Evolutionary conservation across 2,797 vertebrate species (phyloP).

Genomic region (Lerista edwardsae): DNA sequence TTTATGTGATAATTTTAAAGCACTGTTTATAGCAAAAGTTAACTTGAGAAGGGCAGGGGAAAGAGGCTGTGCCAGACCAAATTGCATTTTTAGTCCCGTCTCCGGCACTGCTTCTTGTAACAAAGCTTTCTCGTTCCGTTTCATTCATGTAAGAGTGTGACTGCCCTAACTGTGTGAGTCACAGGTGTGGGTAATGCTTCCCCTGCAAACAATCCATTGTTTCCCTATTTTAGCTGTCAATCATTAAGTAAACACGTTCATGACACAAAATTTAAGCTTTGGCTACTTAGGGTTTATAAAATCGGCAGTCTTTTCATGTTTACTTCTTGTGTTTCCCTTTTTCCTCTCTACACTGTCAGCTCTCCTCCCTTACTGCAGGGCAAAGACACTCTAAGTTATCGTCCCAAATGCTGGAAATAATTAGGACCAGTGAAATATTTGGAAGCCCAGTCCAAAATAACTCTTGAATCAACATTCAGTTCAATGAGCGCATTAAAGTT

Average conservation of each 20-base stretch:
- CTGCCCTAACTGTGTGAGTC: not conserved
- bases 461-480: conserved; percentile 12
- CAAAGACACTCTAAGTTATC: not conserved
- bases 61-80: conserved; percentile 46
- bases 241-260: not conserved
- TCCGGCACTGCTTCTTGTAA: conserved; percentile 8
- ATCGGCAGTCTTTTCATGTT: not conserved
- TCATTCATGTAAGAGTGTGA: conserved; percentile 1
- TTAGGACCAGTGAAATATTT: conserved; percentile 30
- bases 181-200: conserved; percentile 5
- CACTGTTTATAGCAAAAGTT: conserved; percentile 82
- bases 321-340: not conserved
- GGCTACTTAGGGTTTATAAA: not conserved
- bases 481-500: not conserved
- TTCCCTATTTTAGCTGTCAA: conserved; percentile 54
- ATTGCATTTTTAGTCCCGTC: conserved; percentile 19
- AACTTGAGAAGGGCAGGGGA: conserved; percentile 75
- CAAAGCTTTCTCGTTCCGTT: conserved; percentile 20
- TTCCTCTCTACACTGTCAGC: not conserved
- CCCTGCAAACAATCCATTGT: conserved; percentile 22
- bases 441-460: conserved; percentile 11
- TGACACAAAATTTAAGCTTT: not conserved
- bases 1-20: conserved; percentile 82
- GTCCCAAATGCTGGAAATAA: conserved; percentile 17
- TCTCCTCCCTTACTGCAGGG: conserved; percentile 6